Evolutionary conservation across 2,888 invertebrate species (phyloP).

Genomic region (Uropetala carovei): DNA sequence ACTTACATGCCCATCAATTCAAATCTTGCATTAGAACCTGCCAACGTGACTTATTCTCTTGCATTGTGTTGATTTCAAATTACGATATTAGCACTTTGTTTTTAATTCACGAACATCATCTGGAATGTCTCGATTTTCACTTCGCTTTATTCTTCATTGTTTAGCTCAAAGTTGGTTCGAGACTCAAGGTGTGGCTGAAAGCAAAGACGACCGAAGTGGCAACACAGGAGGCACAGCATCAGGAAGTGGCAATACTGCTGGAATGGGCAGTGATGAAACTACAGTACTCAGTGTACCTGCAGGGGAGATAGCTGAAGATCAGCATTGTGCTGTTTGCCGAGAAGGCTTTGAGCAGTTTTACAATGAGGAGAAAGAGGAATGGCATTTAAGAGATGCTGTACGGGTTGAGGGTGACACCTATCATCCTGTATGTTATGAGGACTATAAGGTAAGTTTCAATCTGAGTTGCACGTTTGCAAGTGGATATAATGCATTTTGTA

Average conservation of each 20-base stretch:
- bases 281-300: slow-evolving; percentile 85
- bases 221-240: slow-evolving; percentile 78
- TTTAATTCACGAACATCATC: background rate
- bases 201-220: slow-evolving; percentile 73
- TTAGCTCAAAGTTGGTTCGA: slow-evolving; percentile 93
- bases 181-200: slow-evolving; percentile 76
- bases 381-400: slow-evolving; percentile 93
- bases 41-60: background rate
- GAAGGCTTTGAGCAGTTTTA: slow-evolving; percentile 97
- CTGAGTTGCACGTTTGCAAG: no score
- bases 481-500: background rate
- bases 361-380: slow-evolving; percentile 97
- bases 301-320: slow-evolving; percentile 80
- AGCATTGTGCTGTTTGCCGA: slow-evolving; percentile 91
- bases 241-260: slow-evolving; percentile 75
- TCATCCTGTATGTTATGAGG: slow-evolving; percentile 94
- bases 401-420: slow-evolving; percentile 86
- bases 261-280: slow-evolving; percentile 79
- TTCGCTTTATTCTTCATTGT: slow-evolving; percentile 66
- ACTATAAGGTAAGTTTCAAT: slow-evolving; percentile 81
- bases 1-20: no score
- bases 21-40: background rate
- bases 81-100: background rate
- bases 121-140: background rate
- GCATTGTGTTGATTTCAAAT: no score